Evolutionary conservation across 2,888 invertebrate genomes (phyloP).

Genomic region (Galeopsomyia nigrocyanea): DNA sequence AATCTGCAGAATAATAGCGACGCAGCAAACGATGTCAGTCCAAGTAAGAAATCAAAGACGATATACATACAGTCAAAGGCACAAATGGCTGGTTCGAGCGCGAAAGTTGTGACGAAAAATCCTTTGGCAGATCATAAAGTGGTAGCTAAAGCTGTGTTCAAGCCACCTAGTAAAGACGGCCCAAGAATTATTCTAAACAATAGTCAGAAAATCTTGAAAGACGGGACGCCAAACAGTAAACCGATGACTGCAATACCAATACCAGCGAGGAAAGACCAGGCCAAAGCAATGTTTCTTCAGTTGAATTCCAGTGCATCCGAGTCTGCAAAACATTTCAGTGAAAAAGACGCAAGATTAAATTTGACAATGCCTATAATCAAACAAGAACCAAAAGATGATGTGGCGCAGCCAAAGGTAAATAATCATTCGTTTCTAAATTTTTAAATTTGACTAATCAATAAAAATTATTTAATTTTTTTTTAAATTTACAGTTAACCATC

Average conservation of each 20-base stretch:
- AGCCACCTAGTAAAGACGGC: slow-evolving; percentile 19
- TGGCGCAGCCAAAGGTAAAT: slow-evolving; percentile 39
- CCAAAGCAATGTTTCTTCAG: slow-evolving; percentile 24
- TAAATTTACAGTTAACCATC: slow-evolving; percentile 33
- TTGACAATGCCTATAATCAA: slow-evolving; percentile 47
- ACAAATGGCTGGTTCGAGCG: slow-evolving; percentile 5
- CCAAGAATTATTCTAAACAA: slow-evolving; percentile 17
- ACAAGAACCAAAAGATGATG: slow-evolving; percentile 51
- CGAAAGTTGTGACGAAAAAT: slow-evolving; percentile 24
- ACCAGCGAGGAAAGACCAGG: slow-evolving; percentile 41
- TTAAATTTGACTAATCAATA: neutral
- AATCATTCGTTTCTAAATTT: neutral
- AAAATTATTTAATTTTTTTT: neutral
- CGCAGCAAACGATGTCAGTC: neutral
- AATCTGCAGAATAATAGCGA: slow-evolving; percentile 27
- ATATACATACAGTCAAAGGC: slow-evolving; percentile 23
- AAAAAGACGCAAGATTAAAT: slow-evolving; percentile 33
- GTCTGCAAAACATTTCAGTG: slow-evolving; percentile 35
- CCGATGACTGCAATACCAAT: slow-evolving; percentile 42
- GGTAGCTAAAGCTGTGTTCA: slow-evolving; percentile 16
- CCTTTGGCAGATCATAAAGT: slow-evolving; percentile 18
- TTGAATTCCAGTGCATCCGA: slow-evolving; percentile 41
- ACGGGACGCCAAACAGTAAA: slow-evolving; percentile 8
- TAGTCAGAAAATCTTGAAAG: slow-evolving; percentile 21
- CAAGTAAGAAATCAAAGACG: slow-evolving; percentile 30